A percentile compares a stretch with the other conserved stretches of the same genome.
Evolutionary conservation across 2,113 vertebrate genomes (phyloP).

Genomic region (Ameiurus melas): DNA sequence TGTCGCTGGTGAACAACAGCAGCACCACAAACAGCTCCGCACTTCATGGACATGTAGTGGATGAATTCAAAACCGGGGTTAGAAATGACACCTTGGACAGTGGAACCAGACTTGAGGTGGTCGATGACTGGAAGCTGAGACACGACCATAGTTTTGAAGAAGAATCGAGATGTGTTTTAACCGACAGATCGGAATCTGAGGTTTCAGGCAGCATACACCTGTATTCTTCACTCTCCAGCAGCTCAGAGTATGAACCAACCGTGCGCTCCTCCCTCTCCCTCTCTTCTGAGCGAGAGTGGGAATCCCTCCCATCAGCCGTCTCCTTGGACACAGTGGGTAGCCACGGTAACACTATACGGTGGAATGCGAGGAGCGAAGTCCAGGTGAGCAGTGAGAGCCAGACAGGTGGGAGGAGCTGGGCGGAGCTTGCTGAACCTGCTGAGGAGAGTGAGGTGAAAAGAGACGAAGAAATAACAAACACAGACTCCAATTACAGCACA

Average conservation of each 20-base stretch:
- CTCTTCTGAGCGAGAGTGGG: conserved; percentile 39
- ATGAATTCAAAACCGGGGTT: neutral
- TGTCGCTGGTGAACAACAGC: conserved; percentile 67
- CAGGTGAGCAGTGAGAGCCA: conserved; percentile 47
- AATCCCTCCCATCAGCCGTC: conserved; percentile 27
- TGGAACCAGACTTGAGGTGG: neutral
- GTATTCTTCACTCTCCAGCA: conserved; percentile 20
- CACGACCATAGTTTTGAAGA: conserved; percentile 35
- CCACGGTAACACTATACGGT: conserved; percentile 41
- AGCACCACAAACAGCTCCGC: neutral
- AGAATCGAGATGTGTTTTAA: neutral
- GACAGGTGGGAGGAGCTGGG: conserved; percentile 56
- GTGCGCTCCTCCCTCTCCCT: neutral
- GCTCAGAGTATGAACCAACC: neutral
- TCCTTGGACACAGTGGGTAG: conserved; percentile 39
- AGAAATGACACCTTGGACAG: conserved; percentile 2
- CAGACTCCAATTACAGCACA: conserved; percentile 31
- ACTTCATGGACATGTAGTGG: neutral
- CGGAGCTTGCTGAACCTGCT: conserved; percentile 63
- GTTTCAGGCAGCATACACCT: conserved; percentile 10
- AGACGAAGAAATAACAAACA: conserved; percentile 49
- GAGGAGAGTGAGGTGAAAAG: conserved; percentile 42
- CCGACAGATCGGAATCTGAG: conserved; percentile 33
- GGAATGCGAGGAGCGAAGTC: conserved; percentile 52
- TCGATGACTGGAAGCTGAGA: conserved; percentile 51